Evolutionary conservation across 2,113 vertebrate species (phyloP), one percentile per base, ranked within the genome.

Genomic region (Calyptomena viridis): DNA sequence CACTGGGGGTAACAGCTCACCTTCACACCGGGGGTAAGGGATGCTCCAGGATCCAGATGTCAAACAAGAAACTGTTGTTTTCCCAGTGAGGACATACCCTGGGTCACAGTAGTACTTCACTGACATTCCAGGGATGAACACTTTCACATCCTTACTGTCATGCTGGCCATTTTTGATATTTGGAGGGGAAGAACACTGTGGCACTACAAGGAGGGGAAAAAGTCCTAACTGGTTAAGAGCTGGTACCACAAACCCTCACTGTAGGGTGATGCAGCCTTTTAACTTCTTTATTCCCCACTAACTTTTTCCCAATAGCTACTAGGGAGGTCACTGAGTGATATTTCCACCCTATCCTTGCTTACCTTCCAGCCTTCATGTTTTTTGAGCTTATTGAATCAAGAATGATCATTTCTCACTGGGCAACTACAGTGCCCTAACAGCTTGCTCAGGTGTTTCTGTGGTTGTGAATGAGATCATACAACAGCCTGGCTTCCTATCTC

Each of bases 61-160:
- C 95, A 87, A 49, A 28, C 98, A 98, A 13, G 30, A 81, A 30
- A 98, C 94, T 1, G 25, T 64, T 60, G 88, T 94, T 67, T 76
- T 75, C 77, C 97, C 97, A 0, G 53, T n/a, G 50, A 98, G 97
- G 69, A 74, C n/a, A 1, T 97, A 98, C 1, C 97, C 98, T 0
- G 40, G 72, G 13, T 98, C 82, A 52, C 98, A 98, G 50, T 14
- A 30, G 30, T 97, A 98, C 49, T 71, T 96, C 84, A 98, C 97
- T 64, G 92, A 87, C 7, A 42, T 37, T 37, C 98, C 97, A 4
- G 96, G 91, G 37, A 78, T 11, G 58, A 97, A 96, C 33, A 14
- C 67, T 6, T 8, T 3, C 35, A 84, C 53, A 10, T 5, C 63
- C 44, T 37, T 35, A 30, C 47, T 93, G 8, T 89, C 37, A 2